Evolutionary conservation across 2,888 invertebrate genomes (phyloP), one percentile per base, ranked within the genome.

Genomic region (Drosophila lacicola): DNA sequence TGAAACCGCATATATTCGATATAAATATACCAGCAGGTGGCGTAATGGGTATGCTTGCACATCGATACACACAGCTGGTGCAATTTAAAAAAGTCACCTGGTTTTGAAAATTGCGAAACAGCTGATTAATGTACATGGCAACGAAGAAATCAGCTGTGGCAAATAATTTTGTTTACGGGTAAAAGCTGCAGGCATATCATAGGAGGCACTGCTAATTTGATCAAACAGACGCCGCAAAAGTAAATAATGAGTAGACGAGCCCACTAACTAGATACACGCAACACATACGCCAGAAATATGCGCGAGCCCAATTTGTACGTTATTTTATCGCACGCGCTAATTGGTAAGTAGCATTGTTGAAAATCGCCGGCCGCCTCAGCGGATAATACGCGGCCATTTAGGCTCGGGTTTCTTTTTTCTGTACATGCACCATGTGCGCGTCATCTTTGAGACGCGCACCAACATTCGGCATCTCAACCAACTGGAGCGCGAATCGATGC

Each of bases 391-490:
- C 47, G 55, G 53, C 13, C 46, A 42, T 46, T 46, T 92, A 95
- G 96, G 95, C n/a, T 78, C 94, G n/a, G 90, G 92, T 13, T 91
- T 94, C 42, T 95, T 94, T 44, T 93, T 93, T 71, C 82, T 95
- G 10, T 95, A 96, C 90, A 94, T 94, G 80, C 94, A 94, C 85
- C 96, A 96, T 92, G 95, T 96, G 0, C 89, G 92, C 56, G 82
- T 90, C 25, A 93, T 98, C 78, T 97, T 97, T 91, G 98, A 98
- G 93, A 96, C 96, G 91, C 96, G 96, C 90, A 94, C 95, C 8
- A 96, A 97, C 92, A 97, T 98, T 93, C 96, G 96, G 0, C 96
- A 96, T 90, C 93, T 98, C 51, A 96, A 97, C 0, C 95, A 95
- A 46, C 67, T 91, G 88, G 97, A 98, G 89, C 93, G 97, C 47